Conservation (phyloP, 1,140 invertebrate species). For the Melitaea cinxia region DNA sequence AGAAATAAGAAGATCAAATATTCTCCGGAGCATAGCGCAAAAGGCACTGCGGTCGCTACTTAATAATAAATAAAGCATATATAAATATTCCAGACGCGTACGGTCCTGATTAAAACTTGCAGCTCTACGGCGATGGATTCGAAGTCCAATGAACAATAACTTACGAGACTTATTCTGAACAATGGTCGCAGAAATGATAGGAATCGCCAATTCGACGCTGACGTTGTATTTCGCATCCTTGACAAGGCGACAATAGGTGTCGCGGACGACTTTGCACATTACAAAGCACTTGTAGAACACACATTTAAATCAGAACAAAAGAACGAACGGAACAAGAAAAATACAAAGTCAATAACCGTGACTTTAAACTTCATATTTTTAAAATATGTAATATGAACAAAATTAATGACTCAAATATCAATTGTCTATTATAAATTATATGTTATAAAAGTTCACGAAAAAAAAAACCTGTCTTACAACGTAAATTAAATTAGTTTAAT, state of each 20-base stretch:
- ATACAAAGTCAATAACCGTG: conserved; percentile 10
- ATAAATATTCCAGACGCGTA: conserved; percentile 58
- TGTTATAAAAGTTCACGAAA: too few relatives aligned
- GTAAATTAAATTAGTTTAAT: too few relatives aligned
- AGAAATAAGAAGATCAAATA: neutral
- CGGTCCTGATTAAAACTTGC: conserved; percentile 70
- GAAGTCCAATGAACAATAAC: conserved; percentile 68
- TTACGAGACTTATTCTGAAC: conserved; percentile 77
- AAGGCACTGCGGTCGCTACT: neutral
- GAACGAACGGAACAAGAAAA: conserved; percentile 3
- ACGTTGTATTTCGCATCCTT: conserved; percentile 56
- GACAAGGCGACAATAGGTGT: conserved; percentile 59
- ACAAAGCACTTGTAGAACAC: conserved; percentile 52
- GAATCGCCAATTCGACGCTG: conserved; percentile 72
- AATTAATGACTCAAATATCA: too few relatives aligned
- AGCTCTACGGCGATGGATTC: conserved; percentile 53
- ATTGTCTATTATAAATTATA: too few relatives aligned
- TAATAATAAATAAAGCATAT: conserved; percentile 19
- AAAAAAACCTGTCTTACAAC: too few relatives aligned
- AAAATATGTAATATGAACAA: too few relatives aligned
- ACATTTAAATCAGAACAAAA: conserved; percentile 51
- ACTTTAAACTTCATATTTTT: conserved; percentile 8
- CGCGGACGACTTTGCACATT: conserved; percentile 36
- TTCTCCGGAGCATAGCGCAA: conserved; percentile 11
- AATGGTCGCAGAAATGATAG: conserved; percentile 74